These are phyloP conservation scores for Brachyhypopomus gauderio DNA, from an alignment of 2,113 vertebrate genomes.

Conservation along the genomic window DNA sequence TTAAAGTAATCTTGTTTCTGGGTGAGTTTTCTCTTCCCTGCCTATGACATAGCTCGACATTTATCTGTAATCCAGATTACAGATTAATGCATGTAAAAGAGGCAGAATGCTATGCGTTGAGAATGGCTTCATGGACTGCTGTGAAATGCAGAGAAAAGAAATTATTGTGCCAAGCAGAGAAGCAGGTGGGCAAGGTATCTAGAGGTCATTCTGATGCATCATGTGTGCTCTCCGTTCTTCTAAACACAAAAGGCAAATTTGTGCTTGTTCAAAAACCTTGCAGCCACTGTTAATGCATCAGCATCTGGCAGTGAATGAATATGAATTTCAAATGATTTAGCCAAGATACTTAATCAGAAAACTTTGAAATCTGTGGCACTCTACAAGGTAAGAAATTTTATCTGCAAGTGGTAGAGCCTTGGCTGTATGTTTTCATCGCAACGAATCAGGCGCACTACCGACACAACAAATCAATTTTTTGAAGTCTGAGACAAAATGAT, in stretches of 20 bases:
- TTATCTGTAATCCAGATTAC: conserved; percentile 1
- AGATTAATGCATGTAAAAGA: neutral
- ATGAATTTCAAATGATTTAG: neutral
- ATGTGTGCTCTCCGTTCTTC: neutral
- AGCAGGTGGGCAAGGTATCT: too few species aligned
- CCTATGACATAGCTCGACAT: neutral
- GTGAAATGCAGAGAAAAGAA: too few species aligned
- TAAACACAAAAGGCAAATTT: neutral
- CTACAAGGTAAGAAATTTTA: too few species aligned
- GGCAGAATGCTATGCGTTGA: conserved; percentile 5
- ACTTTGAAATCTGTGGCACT: neutral
- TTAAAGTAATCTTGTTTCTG: conserved; percentile 1
- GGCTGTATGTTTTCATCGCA: too few species aligned
- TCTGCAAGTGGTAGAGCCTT: too few species aligned
- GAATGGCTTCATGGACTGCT: conserved; percentile 16
- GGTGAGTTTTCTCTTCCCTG: neutral
- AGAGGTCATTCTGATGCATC: too few species aligned
- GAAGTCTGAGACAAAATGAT: too few species aligned
- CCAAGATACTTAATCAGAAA: neutral
- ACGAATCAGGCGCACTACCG: too few species aligned
- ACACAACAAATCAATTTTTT: too few species aligned
- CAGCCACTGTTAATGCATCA: neutral
- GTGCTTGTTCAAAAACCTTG: conserved; percentile 23
- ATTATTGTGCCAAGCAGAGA: too few species aligned
- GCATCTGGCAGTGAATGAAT: conserved; percentile 2